Evolutionary conservation across 1,140 invertebrate species (phyloP).

Genomic region (Drosophila rhopaloa): DNA sequence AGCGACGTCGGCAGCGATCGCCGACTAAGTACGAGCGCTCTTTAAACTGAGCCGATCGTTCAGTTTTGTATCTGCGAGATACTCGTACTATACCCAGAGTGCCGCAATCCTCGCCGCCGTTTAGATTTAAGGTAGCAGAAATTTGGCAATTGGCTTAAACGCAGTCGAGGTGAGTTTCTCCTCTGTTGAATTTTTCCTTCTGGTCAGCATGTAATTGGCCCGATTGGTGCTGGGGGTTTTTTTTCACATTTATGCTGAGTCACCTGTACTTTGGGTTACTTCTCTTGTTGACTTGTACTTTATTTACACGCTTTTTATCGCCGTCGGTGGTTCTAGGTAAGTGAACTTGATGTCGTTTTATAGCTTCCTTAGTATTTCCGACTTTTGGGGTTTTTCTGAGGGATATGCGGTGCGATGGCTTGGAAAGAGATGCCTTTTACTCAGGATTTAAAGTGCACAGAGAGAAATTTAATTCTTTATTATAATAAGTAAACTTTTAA

Average conservation of each 20-base stretch:
- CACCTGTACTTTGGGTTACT: conserved; percentile 31
- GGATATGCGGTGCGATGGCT: conserved; percentile 46
- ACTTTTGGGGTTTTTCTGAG: conserved; percentile 59
- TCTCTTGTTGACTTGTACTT: conserved; percentile 13
- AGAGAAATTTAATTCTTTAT: too few relatives aligned
- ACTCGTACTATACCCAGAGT: conserved; percentile 10
- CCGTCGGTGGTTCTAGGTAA: conserved; percentile 40
- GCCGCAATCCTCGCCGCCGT: conserved; percentile 54
- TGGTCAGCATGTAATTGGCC: conserved; percentile 12
- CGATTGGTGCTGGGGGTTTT: conserved; percentile 22
- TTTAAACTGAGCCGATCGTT: conserved; percentile 46
- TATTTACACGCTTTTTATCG: conserved; percentile 25
- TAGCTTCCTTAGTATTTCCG: conserved; percentile 47
- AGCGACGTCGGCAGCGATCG: conserved; percentile 41
- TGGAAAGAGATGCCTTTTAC: conserved; percentile 25
- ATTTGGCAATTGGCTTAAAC: conserved; percentile 53
- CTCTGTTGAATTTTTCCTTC: conserved; percentile 48
- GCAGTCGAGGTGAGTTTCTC: conserved; percentile 14
- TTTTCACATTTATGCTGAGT: conserved; percentile 51
- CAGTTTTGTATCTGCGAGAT: conserved; percentile 34
- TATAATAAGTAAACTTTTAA: too few relatives aligned
- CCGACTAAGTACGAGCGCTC: conserved; percentile 68
- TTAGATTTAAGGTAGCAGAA: conserved; percentile 27
- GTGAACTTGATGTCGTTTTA: conserved; percentile 43
- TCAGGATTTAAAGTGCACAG: neutral